Conservation (phyloP, 2,888 invertebrate species). For the Pharmacophagus antenor region DNA sequence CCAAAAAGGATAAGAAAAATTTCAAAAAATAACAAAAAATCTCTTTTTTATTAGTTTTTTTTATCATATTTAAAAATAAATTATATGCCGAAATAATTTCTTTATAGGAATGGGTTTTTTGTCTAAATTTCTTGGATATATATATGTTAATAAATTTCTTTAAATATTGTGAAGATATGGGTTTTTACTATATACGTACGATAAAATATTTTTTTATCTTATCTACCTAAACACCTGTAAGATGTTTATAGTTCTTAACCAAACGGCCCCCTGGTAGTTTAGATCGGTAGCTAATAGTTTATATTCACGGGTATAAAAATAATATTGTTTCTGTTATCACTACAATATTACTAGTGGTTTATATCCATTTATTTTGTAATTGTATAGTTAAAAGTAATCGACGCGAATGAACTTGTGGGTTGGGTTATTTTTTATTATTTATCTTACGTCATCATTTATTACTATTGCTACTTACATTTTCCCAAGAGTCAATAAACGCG, state of each 20-base stretch:
- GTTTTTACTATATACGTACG: background rate
- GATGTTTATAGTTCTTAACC: background rate
- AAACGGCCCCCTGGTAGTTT: no score
- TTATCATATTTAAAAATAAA: no score
- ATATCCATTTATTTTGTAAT: no score
- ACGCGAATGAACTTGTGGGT: background rate
- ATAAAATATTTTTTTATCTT: background rate
- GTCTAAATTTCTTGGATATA: background rate
- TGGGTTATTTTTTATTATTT: background rate
- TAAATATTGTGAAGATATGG: background rate
- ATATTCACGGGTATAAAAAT: no score
- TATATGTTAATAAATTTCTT: background rate
- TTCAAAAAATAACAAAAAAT: no score
- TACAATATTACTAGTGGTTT: no score
- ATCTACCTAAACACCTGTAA: background rate
- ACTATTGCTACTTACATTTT: background rate
- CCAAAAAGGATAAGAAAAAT: no score
- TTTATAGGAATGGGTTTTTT: background rate
- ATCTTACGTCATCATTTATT: background rate
- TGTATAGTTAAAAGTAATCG: no score
- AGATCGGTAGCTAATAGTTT: no score
- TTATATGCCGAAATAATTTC: background rate
- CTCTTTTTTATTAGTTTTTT: no score
- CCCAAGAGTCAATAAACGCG: background rate
- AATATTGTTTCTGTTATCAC: no score